Conservation (phyloP, 2,797 vertebrate species). For the Alectoris magna region DNA sequence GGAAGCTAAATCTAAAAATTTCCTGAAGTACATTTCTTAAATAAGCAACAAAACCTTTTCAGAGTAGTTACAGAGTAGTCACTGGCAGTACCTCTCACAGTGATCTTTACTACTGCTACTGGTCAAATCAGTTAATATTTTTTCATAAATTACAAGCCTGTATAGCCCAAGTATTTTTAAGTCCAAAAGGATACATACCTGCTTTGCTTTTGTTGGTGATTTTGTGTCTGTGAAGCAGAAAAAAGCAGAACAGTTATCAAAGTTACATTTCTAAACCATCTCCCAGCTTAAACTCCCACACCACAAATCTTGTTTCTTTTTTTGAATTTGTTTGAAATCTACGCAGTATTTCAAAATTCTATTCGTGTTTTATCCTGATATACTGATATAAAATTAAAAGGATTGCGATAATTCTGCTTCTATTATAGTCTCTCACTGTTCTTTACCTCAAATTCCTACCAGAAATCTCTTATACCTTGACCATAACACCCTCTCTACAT, state of each 20-base stretch:
- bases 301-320: neutral
- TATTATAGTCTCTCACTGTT: neutral
- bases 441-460: neutral
- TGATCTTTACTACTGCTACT: neutral
- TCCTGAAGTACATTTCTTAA: constrained; percentile 13
- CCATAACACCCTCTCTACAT: neutral
- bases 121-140: neutral
- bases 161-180: constrained; percentile 25
- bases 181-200: constrained; percentile 82
- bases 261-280: neutral
- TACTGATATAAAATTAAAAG: neutral
- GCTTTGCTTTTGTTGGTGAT: constrained; percentile 84
- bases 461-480: neutral
- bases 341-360: neutral
- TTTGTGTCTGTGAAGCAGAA: constrained; percentile 82
- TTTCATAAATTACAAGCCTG: neutral
- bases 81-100: neutral
- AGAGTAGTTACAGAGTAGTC: neutral
- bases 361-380: neutral
- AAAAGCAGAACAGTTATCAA: neutral
- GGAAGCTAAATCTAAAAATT: neutral
- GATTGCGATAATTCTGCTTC: neutral
- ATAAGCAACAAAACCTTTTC: neutral
- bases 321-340: neutral
- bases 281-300: neutral